Evolutionary conservation across 1,140 invertebrate species (phyloP).

Genomic region (Zaprionus tsacasi): DNA sequence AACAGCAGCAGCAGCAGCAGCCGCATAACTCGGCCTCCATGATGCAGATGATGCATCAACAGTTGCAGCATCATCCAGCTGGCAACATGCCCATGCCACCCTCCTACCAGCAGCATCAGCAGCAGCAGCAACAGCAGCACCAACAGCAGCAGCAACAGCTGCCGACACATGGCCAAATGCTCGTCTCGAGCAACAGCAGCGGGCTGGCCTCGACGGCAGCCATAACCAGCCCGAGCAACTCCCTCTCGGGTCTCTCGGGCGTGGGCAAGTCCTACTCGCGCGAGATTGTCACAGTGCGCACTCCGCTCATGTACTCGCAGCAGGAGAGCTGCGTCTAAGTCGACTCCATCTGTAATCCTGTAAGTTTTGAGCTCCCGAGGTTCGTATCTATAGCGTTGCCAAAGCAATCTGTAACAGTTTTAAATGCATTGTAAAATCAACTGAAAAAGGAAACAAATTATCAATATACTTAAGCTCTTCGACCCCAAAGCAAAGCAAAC

Average conservation of each 20-base stretch:
- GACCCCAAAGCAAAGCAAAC: conserved; percentile 5
- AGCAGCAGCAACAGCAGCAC: conserved; percentile 62
- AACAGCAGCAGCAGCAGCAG: conserved; percentile 58
- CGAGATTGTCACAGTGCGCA: conserved; percentile 93
- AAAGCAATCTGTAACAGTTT: conserved; percentile 64
- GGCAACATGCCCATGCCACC: conserved; percentile 78
- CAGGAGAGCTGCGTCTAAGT: conserved; percentile 94
- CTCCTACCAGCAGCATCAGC: conserved; percentile 78
- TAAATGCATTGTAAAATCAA: conserved; percentile 25
- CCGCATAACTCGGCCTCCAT: conserved; percentile 76
- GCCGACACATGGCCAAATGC: conserved; percentile 69
- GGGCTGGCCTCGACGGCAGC: conserved; percentile 74
- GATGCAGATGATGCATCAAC: conserved; percentile 82
- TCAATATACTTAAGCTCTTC: conserved; percentile 25
- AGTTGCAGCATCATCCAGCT: conserved; percentile 57
- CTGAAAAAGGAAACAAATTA: conserved; percentile 6
- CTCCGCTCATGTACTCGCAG: conserved; percentile 91
- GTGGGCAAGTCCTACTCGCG: conserved; percentile 85
- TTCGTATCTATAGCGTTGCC: conserved; percentile 76
- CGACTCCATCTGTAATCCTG: conserved; percentile 31
- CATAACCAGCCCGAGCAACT: conserved; percentile 86
- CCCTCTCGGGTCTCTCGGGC: conserved; percentile 72
- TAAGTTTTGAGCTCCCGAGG: conserved; percentile 69
- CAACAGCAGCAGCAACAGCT: conserved; percentile 68
- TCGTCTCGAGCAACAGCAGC: conserved; percentile 80